These are phyloP conservation scores for Agrypnus murinus DNA, from an alignment of 2,888 invertebrate genomes.

Conservation along the genomic window DNA sequence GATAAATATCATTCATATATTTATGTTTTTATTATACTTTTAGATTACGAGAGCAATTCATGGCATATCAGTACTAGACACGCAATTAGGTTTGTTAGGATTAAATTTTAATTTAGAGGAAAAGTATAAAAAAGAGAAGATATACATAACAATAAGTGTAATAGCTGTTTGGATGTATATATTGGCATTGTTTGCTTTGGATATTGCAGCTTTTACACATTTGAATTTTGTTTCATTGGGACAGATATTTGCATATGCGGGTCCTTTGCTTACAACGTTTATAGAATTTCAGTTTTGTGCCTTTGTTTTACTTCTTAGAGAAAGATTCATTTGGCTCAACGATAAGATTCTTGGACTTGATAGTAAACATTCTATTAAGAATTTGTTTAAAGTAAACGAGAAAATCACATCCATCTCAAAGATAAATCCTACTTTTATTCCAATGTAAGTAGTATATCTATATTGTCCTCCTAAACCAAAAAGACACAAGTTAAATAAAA, in stretches of 20 bases:
- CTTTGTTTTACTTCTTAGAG: slow-evolving; percentile 24
- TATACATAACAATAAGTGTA: slow-evolving; percentile 1
- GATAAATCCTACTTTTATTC: too few relatives aligned
- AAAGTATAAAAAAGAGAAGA: slow-evolving; percentile 21
- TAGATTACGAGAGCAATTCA: slow-evolving; percentile 17
- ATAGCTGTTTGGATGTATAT: slow-evolving; percentile 17
- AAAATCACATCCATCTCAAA: too few relatives aligned
- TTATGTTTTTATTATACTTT: background rate
- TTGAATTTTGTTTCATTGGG: slow-evolving; percentile 4
- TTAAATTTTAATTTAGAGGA: slow-evolving; percentile 18
- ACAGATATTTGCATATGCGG: slow-evolving; percentile 8
- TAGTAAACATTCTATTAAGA: too few relatives aligned
- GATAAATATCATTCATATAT: background rate
- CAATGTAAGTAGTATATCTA: too few relatives aligned
- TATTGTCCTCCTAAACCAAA: too few relatives aligned
- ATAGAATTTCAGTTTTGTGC: slow-evolving; percentile 34
- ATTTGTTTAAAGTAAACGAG: too few relatives aligned
- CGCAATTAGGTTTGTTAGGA: background rate
- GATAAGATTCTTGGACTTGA: background rate
- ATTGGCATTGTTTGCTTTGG: background rate
- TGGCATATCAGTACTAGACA: slow-evolving; percentile 1
- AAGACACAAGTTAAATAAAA: too few relatives aligned
- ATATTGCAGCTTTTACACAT: background rate
- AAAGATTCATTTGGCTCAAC: slow-evolving; percentile 40
- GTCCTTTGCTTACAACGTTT: background rate